Percentiles rank a stretch among this genome's conserved stretches.
Conservation (phyloP, 2,797 vertebrate genomes). For the Telmatherina bonti region DNA sequence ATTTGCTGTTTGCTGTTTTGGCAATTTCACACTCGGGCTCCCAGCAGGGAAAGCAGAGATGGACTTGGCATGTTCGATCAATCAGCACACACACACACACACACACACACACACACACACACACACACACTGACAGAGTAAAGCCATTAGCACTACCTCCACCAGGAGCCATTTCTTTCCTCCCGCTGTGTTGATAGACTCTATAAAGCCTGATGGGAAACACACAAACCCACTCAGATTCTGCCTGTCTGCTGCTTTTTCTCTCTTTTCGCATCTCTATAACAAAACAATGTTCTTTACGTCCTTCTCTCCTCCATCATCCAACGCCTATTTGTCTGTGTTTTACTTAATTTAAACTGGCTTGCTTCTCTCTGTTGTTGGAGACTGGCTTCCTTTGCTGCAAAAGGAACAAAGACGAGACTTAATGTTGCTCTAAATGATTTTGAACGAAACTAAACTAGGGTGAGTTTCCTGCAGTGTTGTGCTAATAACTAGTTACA, state of each 20-base stretch:
- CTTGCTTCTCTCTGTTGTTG: too few relatives aligned
- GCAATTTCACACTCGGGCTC: slow-evolving; percentile 72
- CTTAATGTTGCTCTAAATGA: too few relatives aligned
- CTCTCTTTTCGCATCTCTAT: slow-evolving; percentile 20
- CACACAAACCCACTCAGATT: slow-evolving; percentile 19
- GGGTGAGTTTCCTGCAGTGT: too few relatives aligned
- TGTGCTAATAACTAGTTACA: too few relatives aligned
- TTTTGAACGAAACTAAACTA: too few relatives aligned
- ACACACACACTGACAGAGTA: too few relatives aligned
- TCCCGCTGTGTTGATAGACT: slow-evolving; percentile 73
- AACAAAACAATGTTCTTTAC: neutral
- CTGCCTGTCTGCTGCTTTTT: slow-evolving; percentile 4
- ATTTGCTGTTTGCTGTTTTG: slow-evolving; percentile 66
- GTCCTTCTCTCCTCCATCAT: neutral
- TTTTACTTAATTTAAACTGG: too few relatives aligned
- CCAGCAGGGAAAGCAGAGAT: slow-evolving; percentile 65
- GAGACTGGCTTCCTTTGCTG: too few relatives aligned
- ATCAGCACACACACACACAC: slow-evolving; percentile 49
- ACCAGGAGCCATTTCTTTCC: slow-evolving; percentile 63
- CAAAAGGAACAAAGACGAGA: too few relatives aligned
- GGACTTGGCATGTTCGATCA: slow-evolving; percentile 72
- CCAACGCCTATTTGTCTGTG: too few relatives aligned
- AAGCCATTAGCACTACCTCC: slow-evolving; percentile 70
- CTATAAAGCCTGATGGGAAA: slow-evolving; percentile 38
- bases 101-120: slow-evolving; percentile 37